A percentile compares a stretch with the other conserved stretches of the same genome.
Evolutionary conservation across 2,113 vertebrate species (phyloP).

Genomic region (Elanus axillaris): DNA sequence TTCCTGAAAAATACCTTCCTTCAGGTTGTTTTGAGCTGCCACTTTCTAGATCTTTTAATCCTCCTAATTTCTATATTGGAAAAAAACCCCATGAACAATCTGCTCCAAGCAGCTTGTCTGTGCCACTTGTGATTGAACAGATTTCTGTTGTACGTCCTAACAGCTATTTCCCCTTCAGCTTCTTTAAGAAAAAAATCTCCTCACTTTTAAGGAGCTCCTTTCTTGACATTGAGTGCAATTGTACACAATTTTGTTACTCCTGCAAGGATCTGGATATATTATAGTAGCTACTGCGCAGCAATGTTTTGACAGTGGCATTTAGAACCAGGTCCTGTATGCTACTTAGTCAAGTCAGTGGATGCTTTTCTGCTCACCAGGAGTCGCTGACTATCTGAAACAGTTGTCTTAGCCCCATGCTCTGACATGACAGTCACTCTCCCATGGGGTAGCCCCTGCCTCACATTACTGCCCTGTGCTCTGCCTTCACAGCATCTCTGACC

Average conservation of each 20-base stretch:
- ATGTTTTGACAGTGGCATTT: background rate
- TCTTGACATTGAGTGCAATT: background rate
- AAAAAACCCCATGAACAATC: background rate
- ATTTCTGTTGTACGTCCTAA: background rate
- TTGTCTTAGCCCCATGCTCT: background rate
- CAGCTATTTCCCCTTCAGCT: background rate
- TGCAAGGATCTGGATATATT: background rate
- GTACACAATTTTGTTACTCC: background rate
- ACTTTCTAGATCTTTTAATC: background rate
- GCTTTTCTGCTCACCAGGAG: background rate
- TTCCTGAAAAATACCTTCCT: background rate
- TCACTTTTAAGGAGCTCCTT: background rate
- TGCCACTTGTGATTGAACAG: background rate
- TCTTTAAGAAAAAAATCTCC: background rate
- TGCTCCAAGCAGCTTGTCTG: background rate
- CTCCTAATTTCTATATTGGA: background rate
- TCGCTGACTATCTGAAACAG: background rate
- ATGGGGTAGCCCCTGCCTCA: accelerated
- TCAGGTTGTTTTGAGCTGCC: background rate
- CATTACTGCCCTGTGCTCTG: background rate
- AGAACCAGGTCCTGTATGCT: background rate
- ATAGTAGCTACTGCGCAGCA: background rate
- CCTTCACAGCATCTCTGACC: background rate
- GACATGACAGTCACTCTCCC: background rate
- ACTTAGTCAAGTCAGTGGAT: background rate